phyloP scores from a whole-genome alignment of 1,140 invertebrate genomes.

The Aphis craccivora region DNA sequence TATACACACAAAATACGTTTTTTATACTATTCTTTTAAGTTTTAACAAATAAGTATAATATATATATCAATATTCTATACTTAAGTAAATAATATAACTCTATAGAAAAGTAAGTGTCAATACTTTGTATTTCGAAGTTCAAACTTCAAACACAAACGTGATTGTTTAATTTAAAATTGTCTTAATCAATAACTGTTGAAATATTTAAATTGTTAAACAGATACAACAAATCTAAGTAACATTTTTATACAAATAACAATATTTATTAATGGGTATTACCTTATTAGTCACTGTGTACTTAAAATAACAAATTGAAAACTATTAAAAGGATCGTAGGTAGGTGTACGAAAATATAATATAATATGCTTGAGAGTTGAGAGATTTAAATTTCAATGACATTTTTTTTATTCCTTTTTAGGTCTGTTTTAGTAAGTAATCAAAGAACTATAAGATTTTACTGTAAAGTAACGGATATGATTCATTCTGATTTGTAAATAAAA shows the following conservation, averaged over 20 bases:
- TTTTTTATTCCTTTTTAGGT: neutral
- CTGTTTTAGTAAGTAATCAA: neutral
- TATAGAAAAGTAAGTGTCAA: neutral
- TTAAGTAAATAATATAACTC: neutral
- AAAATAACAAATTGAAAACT: neutral
- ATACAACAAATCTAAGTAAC: neutral
- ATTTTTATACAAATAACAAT: neutral
- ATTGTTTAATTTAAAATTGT: neutral
- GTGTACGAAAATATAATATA: neutral
- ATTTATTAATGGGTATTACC: neutral
- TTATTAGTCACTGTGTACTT: neutral
- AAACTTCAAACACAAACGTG: no score
- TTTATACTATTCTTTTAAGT: neutral
- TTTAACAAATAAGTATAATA: neutral
- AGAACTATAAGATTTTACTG: neutral
- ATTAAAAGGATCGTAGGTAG: no score
- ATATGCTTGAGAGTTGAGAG: neutral
- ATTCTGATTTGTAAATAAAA: neutral
- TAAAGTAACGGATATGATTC: neutral
- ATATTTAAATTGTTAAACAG: neutral
- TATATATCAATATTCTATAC: no score
- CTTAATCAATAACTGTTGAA: neutral
- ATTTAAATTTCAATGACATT: neutral
- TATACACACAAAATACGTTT: neutral
- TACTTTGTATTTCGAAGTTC: neutral